Base-by-base conservation (phyloP, 2,888 invertebrate genomes). In the Gymnocheta viridis region DNA sequence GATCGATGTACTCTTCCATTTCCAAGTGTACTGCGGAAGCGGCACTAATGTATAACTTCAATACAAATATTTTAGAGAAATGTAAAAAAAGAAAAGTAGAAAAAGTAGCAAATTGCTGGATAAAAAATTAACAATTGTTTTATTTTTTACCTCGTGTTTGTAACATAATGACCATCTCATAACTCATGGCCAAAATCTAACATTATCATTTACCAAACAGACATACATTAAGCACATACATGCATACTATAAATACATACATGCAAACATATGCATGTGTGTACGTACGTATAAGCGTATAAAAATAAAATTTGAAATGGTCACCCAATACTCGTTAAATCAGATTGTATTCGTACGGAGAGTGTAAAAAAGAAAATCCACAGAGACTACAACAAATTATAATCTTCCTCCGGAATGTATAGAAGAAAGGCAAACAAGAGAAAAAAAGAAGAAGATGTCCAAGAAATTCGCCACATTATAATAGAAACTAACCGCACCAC, bases 141-240 rank as follows among this genome's bases (percentile, higher is more conserved):
- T n/a, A n/a, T n/a, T 70, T 22, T 66, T 27, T n/a, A 54, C 38
- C 56, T 32, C n/a, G 47, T 19, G n/a, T 27, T 58, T 69, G 32
- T 62, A 81, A 56, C 67, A 67, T 77, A 82, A 84, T 84, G 77
- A 69, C 84, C 82, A 82, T 69, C 82, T 84, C 84, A 84, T 84
- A 84, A 84, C 84, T 84, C 84, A 84, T 73, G 82, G 72, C 67
- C 44, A 73, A 69, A 81, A 72, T 90, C 89, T 87, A 90, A 86
- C 88, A 90, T 90, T 90, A 89, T 89, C 89, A 87, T 86, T 86
- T 88, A 86, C 82, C 86, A 80, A 85, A 60, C 83, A 85, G 84
- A 64, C 77, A 77, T 14, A 70, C 70, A 70, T 60, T 17, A 24
- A 17, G 9, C 62, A 44, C 19, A 58, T 4, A 24, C 56, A 32